Conservation (phyloP, 2,888 invertebrate species). For the Hyposoter dolosus region DNA sequence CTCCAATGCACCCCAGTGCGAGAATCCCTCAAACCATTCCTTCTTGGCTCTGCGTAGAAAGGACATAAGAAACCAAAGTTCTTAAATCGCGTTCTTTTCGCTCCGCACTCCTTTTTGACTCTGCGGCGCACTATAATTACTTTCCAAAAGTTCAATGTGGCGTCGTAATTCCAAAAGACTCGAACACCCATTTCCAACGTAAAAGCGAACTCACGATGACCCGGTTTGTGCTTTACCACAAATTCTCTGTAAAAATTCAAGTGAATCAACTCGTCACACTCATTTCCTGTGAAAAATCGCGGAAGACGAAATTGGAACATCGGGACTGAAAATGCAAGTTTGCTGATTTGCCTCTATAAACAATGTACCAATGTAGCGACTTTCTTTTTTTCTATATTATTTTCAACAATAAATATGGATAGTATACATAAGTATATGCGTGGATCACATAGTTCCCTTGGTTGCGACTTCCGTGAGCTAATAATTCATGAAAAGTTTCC, state of each 20-base stretch:
- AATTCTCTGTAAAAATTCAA: too few species aligned
- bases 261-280: too few species aligned
- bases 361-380: constrained; percentile 22
- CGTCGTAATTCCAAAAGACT: too few species aligned
- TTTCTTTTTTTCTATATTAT: background rate
- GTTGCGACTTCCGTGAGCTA: constrained; percentile 45
- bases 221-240: too few species aligned
- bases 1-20: constrained; percentile 8
- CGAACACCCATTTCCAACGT: too few species aligned
- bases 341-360: constrained; percentile 2
- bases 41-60: constrained; percentile 11
- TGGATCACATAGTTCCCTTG: background rate
- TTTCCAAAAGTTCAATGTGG: background rate
- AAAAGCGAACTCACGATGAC: too few species aligned
- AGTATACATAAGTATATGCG: background rate
- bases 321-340: background rate
- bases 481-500: constrained; percentile 50
- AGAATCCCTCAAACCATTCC: constrained; percentile 30
- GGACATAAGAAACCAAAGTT: background rate
- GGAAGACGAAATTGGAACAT: background rate
- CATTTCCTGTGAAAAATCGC: too few species aligned
- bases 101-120: background rate
- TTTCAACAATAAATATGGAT: background rate
- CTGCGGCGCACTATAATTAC: background rate
- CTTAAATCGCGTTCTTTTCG: background rate